Evolutionary conservation across 2,888 invertebrate genomes (phyloP).

Genomic region (Gymnocheta viridis): DNA sequence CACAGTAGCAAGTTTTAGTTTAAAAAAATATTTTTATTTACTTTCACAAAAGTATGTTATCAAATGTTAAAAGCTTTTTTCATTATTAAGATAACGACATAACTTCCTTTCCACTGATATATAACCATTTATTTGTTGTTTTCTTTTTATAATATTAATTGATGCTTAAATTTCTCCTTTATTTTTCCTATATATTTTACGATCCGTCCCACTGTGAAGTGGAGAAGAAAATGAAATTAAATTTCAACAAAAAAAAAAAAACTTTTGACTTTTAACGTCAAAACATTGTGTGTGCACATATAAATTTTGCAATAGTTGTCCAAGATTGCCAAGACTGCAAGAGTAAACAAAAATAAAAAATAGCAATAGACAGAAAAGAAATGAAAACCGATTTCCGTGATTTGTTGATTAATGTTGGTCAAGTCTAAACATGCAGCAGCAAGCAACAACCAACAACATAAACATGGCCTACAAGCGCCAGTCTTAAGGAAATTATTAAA

Average conservation of each 20-base stretch:
- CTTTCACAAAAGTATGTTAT: too few relatives aligned
- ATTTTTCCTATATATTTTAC: not conserved
- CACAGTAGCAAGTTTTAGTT: too few relatives aligned
- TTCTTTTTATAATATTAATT: too few relatives aligned
- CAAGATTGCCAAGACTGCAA: conserved; percentile 26
- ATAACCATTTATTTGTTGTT: too few relatives aligned
- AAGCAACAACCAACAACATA: conserved; percentile 29
- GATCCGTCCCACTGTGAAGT: not conserved
- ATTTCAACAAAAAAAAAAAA: conserved; percentile 47
- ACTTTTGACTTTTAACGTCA: conserved; percentile 67
- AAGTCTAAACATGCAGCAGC: conserved; percentile 66
- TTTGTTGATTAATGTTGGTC: conserved; percentile 72
- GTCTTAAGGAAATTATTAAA: conserved; percentile 64
- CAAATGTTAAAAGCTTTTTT: too few relatives aligned
- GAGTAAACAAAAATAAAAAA: not conserved
- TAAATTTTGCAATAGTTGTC: conserved; percentile 63
- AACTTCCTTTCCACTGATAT: too few relatives aligned
- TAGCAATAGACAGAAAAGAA: conserved; percentile 37
- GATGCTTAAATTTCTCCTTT: too few relatives aligned
- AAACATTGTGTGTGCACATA: conserved; percentile 59
- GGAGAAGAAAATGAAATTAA: conserved; percentile 27
- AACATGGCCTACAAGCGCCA: conserved; percentile 66
- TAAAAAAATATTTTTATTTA: too few relatives aligned
- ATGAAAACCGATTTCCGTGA: conserved; percentile 70
- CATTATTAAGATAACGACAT: too few relatives aligned